Evolutionary conservation across 2,888 invertebrate species (phyloP), one percentile per base, ranked within the genome.

Genomic region (Tridacna crocea): DNA sequence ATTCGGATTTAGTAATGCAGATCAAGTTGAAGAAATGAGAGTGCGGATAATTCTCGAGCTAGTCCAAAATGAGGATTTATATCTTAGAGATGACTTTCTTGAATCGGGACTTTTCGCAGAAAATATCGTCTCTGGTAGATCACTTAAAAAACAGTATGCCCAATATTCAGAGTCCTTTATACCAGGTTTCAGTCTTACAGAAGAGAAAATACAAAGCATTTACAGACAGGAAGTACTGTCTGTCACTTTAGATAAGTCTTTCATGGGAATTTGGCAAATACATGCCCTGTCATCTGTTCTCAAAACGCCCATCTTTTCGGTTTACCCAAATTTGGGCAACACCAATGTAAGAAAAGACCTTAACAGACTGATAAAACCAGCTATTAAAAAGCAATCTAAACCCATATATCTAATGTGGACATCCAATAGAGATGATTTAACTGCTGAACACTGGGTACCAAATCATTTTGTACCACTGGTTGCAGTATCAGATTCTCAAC

Each of bases 41-140:
- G 51, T 82, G 10, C 27, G 78, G 17, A 82, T 86, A 17, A 55
- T 82, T 12, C 17, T 75, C 24, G 87, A 87, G 55, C 73, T 74
- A 17, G 72, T 55, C 8, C 13, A 70, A 17, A 60, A 83, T 73
- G 72, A 77, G 47, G 47, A 65, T 15, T 65, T n/a, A 11, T 82
- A 87, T 51, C 48, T 84, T 12, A 47, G 77, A 26, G 47, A 83
- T 36, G 48, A 72, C 3, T 79, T 47, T 74, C 47, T 86, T 11
- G 10, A 22, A 12, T 36, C 24, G 10, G 82, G 75, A 2, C 70
- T 60, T n/a, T 48, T n/a, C 17, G 19, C 17, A 51, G 27, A 13
- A 65, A 66, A 22, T 46, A 46, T 19, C 4, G 48, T 12, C 10
- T 13, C 72, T 2, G 8, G 15, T 17, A 22, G 22, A 12, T 15